phyloP scores from a whole-genome alignment of 2,888 invertebrate genomes.

The Drosophila phalerata region DNA sequence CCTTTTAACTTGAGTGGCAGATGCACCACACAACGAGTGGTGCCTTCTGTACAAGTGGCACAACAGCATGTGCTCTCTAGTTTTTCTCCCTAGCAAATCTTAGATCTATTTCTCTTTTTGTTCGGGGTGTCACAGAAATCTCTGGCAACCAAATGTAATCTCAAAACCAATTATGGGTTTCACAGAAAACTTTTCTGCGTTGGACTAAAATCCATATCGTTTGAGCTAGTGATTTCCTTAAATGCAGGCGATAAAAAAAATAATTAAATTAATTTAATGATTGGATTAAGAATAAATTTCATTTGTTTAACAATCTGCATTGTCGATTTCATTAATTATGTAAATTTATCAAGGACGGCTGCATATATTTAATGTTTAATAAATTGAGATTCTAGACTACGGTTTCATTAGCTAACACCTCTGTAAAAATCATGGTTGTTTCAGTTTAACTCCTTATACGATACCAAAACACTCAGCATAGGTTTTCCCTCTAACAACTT shows the following conservation, averaged over 20 bases:
- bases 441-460: not conserved
- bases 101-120: constrained; percentile 5
- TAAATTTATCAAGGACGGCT: no score
- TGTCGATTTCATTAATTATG: no score
- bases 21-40: constrained; percentile 13
- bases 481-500: not conserved
- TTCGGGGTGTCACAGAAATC: not conserved
- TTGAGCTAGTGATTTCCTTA: not conserved
- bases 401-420: not conserved
- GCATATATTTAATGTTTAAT: no score
- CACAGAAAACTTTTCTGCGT: not conserved
- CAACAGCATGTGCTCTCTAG: not conserved
- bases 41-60: not conserved
- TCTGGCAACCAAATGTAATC: no score
- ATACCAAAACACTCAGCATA: not conserved
- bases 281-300: no score
- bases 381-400: not conserved
- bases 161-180: not conserved
- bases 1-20: constrained; percentile 34
- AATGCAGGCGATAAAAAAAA: not conserved
- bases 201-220: not conserved
- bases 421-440: not conserved
- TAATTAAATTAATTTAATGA: not conserved
- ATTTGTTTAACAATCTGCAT: no score
- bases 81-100: not conserved